Conservation (phyloP, 2,113 vertebrate genomes). For the Rana temporaria region DNA sequence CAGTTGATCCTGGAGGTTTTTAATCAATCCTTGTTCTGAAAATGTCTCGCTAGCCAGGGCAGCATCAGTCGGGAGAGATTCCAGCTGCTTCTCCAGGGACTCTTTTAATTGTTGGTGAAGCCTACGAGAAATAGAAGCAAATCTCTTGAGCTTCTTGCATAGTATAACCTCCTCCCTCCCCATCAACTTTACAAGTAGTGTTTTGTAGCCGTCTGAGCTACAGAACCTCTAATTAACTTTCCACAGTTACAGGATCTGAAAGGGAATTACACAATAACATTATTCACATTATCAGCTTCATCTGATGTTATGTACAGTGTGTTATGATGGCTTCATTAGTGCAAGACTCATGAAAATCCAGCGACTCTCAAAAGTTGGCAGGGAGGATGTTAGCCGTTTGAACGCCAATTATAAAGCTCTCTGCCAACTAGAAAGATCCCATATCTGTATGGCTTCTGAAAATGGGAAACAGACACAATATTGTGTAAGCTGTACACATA, state of each 20-base stretch:
- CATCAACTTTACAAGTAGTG: constrained; percentile 19
- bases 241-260: constrained; percentile 16
- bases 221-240: constrained; percentile 42
- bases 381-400: background rate
- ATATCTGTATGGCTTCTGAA: constrained; percentile 21
- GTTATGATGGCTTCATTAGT: constrained; percentile 46
- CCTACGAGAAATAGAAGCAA: constrained; percentile 66
- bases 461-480: constrained; percentile 20
- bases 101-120: constrained; percentile 85
- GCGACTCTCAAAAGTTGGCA: constrained; percentile 13
- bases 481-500: constrained; percentile 17
- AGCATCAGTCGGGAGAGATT: constrained; percentile 70
- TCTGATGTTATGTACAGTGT: constrained; percentile 27
- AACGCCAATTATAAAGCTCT: constrained; percentile 13
- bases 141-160: constrained; percentile 9
- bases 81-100: constrained; percentile 81
- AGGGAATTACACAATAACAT: constrained; percentile 16
- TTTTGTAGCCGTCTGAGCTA: constrained; percentile 11
- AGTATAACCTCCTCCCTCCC: background rate
- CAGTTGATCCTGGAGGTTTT: constrained; percentile 86
- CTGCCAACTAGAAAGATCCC: constrained; percentile 17
- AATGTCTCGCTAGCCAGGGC: constrained; percentile 63
- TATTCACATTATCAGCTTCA: constrained; percentile 37
- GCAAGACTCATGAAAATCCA: constrained; percentile 11
- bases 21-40: constrained; percentile 74